Conservation (phyloP, 2,113 vertebrate genomes). For the Hippocampus zosterae region DNA sequence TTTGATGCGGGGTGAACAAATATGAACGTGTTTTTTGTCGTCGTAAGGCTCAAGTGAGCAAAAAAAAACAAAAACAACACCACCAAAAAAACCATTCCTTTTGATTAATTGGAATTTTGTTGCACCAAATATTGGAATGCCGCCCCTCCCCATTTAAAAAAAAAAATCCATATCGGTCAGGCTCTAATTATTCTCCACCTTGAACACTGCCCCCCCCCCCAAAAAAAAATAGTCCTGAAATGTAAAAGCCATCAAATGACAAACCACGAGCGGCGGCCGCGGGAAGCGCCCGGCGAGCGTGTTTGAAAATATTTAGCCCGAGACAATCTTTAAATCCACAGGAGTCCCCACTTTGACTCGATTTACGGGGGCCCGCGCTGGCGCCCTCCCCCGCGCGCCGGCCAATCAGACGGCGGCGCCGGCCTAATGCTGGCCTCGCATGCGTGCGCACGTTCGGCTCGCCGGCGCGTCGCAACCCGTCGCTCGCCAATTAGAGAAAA, state of each 20-base stretch:
- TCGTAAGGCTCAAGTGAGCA: too few relatives aligned
- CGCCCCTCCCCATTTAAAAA: too few relatives aligned
- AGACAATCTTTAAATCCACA: background rate
- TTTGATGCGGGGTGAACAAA: too few relatives aligned
- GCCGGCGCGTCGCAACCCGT: background rate
- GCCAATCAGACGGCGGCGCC: background rate
- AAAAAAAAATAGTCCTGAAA: background rate
- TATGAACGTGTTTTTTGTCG: too few relatives aligned
- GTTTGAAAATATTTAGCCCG: background rate
- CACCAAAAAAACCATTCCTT: too few relatives aligned
- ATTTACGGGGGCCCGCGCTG: background rate
- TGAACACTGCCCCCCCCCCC: background rate
- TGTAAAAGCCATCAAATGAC: background rate
- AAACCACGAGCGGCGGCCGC: background rate
- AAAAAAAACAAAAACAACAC: too few relatives aligned
- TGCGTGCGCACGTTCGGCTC: background rate
- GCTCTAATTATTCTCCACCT: too few relatives aligned
- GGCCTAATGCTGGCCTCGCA: background rate
- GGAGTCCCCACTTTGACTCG: background rate
- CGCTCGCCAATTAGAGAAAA: background rate
- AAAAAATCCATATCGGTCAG: too few relatives aligned
- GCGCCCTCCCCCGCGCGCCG: background rate
- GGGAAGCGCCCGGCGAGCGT: background rate
- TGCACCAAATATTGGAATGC: background rate
- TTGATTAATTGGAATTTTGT: background rate